Evolutionary conservation across 2,113 vertebrate genomes (phyloP), one percentile per base, ranked within the genome.

Genomic region (Myotis lucifugus): DNA sequence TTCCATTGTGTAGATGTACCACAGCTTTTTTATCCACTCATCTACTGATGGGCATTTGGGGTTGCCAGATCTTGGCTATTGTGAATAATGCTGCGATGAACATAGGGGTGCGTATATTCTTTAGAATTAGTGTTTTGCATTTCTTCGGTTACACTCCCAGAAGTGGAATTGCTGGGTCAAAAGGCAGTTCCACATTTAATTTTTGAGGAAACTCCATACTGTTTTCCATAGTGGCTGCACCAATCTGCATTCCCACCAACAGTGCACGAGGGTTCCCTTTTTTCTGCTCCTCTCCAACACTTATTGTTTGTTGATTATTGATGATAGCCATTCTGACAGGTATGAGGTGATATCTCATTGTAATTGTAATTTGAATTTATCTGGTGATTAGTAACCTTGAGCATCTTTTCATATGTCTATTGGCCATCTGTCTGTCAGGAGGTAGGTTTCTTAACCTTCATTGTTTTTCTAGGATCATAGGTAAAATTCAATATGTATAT

Each of bases 401-500:
- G 73, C 42, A 32, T 76, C 42, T 48, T 76, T 76, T 32, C 42
- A 18, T 48, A 32, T 76, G 42, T 48, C 42, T 48, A 29, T 37
- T 27, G 72, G 40, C 72, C 72, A 46, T 46, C 40, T 17, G 25
- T 29, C 27, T 46, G 25, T 73, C 40, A 79, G 66, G n/a, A 42
- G 23, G 13, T 46, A 70, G 69, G 1, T 59, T 86, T 81, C 77
- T 76, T 59, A 50, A 73, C 10, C 69, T 77, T 88, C 29, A 40
- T 50, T 64, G 34, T 70, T 72, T 72, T 72, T 54, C 52, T 21
- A 88, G 72, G 64, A 52, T 78, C 29, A 64, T 52, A 79, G 9
- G 42, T 92, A 89, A 64, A 89, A 93, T 46, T 46, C 29, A 72
- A n/a, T 52, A 73, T 88, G 70, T 77, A 48, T 81, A 70, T 29